phyloP scores from a whole-genome alignment of 1,140 invertebrate genomes.

The Dryas iulia region DNA sequence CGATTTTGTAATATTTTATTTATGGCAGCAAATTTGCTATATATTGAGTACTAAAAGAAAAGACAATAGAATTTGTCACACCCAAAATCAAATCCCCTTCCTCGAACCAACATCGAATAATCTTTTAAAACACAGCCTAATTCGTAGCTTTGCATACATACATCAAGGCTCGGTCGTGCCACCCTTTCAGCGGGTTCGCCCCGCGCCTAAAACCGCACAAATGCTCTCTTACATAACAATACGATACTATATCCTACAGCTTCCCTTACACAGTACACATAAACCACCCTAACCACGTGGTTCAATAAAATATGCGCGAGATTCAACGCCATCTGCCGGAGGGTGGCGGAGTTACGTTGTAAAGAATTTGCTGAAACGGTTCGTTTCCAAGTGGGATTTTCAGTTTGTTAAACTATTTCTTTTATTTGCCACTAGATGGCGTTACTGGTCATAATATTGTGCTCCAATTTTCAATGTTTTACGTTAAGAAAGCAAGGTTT shows the following conservation, averaged over 20 bases:
- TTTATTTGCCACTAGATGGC: slow-evolving; percentile 36
- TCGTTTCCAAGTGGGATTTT: slow-evolving; percentile 26
- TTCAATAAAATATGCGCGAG: slow-evolving; percentile 63
- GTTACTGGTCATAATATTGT: slow-evolving; percentile 6
- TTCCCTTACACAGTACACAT: slow-evolving; percentile 50
- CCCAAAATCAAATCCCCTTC: neutral
- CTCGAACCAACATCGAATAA: neutral
- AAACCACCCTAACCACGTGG: slow-evolving; percentile 53
- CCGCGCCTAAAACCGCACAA: slow-evolving; percentile 70
- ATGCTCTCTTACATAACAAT: slow-evolving; percentile 76
- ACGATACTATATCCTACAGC: slow-evolving; percentile 67
- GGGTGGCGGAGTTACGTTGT: slow-evolving; percentile 44
- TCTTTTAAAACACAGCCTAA: slow-evolving; percentile 55
- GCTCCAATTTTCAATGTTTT: slow-evolving; percentile 6
- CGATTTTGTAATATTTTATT: neutral
- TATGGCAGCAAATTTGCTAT: neutral
- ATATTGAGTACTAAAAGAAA: neutral
- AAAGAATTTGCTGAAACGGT: slow-evolving; percentile 21
- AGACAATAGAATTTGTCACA: neutral
- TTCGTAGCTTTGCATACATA: slow-evolving; percentile 56
- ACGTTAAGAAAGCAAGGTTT: slow-evolving; percentile 13
- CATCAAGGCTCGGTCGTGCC: slow-evolving; percentile 48
- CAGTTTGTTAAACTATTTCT: slow-evolving; percentile 3
- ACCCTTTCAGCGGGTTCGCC: slow-evolving; percentile 62
- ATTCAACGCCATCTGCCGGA: slow-evolving; percentile 65